Evolutionary conservation across 2,797 vertebrate genomes (phyloP).

Genomic region (Sphenopsis melanotis): DNA sequence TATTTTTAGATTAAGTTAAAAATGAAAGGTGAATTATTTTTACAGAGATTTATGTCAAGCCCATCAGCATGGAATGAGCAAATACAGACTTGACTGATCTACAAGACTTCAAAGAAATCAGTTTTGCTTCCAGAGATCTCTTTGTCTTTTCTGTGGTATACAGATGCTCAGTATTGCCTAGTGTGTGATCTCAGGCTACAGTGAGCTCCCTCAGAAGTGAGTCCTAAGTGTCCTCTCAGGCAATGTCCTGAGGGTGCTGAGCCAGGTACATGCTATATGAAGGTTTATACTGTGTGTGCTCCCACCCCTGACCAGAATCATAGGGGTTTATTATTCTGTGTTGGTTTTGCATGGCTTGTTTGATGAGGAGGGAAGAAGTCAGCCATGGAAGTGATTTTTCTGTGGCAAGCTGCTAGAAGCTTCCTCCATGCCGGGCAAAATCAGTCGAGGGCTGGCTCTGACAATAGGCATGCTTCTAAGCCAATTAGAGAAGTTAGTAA

Average conservation of each 20-base stretch:
- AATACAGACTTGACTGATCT: not conserved
- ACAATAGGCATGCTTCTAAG: not conserved
- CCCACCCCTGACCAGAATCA: not conserved
- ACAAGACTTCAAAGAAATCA: not conserved
- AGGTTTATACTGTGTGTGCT: fast-evolving
- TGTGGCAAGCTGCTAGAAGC: not conserved
- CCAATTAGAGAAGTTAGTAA: not conserved
- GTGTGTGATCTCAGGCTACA: not conserved
- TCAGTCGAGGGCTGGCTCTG: fast-evolving
- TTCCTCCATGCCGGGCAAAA: not conserved
- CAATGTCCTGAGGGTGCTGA: not conserved
- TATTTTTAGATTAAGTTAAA: not conserved
- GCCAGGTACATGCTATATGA: fast-evolving
- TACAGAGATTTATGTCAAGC: not conserved
- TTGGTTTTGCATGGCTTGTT: not conserved
- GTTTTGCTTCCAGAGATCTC: not conserved
- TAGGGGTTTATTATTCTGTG: not conserved
- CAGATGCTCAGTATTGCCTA: not conserved
- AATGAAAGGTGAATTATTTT: not conserved
- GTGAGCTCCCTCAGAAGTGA: not conserved
- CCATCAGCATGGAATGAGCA: not conserved
- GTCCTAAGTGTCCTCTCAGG: not conserved
- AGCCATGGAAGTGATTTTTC: not conserved
- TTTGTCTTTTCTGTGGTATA: not conserved
- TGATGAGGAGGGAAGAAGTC: not conserved